Base-by-base conservation (phyloP, 2,888 invertebrate genomes). In the Agonopterix heracliana region DNA sequence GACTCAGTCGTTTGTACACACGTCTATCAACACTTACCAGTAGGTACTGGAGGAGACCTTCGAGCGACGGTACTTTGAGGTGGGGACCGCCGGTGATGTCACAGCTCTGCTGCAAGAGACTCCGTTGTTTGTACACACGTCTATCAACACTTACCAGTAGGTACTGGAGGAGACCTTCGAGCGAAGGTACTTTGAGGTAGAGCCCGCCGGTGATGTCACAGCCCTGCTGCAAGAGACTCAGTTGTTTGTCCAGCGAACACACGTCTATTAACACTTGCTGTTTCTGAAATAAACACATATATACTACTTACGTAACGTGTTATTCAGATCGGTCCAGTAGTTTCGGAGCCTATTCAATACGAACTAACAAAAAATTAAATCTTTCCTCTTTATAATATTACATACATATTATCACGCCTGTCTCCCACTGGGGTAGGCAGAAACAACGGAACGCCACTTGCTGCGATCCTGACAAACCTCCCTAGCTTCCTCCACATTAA, bases 21-120 rank as follows among this genome's bases (percentile, higher is more conserved):
- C 96, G 82, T 98, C 98, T 44, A 98, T 91, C 5, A n/a, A n/a
- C n/a, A n/a, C 87, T 82, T 81, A 96, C 96, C 91, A 96, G 76
- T 71, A 97, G 87, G 83, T 96, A 96, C 68, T 97, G 96, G 43
- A 97, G 74, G 3, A 98, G 81, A 0, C 97, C 97, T 57, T 94
- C 93, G n/a, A 96, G 79, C 48, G 96, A 94, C 0, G 96, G 95
- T 11, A 98, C 92, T 73, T 94, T 95, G 1, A 98, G 89, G 74
- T 98, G 98, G 53, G 96, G 91, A 0, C 98, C 99, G 2, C 94
- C 95, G 0, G 98, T 98, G 63, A 99, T 97, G 83, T 99, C 98
- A 79, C 98, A 97, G 10, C 98, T 98, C 82, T 98, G 98, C 74
- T 98, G 98, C 46, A 98, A 89, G 14, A 98, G 83, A 58, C 96